Evolutionary conservation across 1,140 invertebrate species (phyloP).

Genomic region (Tetramorium simillimum): DNA sequence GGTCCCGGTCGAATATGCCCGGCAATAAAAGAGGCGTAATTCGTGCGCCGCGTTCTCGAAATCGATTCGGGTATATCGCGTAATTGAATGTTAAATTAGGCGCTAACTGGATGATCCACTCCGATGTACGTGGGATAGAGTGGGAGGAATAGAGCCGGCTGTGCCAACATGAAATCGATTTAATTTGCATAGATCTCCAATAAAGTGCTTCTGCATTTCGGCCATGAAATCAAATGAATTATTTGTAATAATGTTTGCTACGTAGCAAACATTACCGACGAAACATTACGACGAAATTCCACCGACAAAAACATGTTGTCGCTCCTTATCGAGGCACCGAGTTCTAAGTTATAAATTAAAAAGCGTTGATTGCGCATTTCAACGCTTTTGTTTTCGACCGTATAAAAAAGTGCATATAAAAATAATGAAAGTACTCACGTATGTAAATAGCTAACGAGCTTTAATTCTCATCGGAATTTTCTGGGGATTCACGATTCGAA

Average conservation of each 20-base stretch:
- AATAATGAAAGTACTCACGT: not conserved
- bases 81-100: constrained; percentile 56
- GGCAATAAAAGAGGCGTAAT: constrained; percentile 27
- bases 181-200: constrained; percentile 44
- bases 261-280: not conserved
- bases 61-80: constrained; percentile 16
- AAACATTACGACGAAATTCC: not conserved
- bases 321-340: not conserved
- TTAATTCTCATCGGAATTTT: not conserved
- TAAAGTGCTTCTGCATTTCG: not conserved
- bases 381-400: not conserved
- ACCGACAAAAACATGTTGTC: not conserved
- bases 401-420: not conserved
- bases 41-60: constrained; percentile 1
- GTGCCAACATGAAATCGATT: constrained; percentile 17
- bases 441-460: not conserved
- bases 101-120: constrained; percentile 29
- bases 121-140: not conserved
- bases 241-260: constrained; percentile 19
- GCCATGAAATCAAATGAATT: constrained; percentile 33
- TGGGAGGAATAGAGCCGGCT: not conserved
- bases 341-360: not conserved
- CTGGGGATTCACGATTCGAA: not conserved
- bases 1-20: not conserved
- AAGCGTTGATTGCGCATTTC: not conserved